phyloP scores from a whole-genome alignment of 2,113 vertebrate species.

The Corythaixoides concolor region DNA sequence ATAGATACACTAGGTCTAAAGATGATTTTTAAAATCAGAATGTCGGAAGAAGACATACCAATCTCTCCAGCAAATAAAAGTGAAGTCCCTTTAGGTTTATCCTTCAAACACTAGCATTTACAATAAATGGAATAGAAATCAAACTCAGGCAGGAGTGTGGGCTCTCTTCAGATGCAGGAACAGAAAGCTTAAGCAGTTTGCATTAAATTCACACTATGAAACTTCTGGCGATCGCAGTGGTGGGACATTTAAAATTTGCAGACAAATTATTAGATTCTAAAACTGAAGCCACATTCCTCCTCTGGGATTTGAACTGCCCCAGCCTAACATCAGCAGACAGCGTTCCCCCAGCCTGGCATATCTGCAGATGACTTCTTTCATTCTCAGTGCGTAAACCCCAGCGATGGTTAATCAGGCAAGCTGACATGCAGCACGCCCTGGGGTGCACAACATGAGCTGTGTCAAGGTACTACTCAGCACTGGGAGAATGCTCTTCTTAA shows the following conservation, averaged over 20 bases:
- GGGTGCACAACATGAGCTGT: neutral
- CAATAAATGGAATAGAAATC: neutral
- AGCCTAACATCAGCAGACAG: neutral
- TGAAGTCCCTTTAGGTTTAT: neutral
- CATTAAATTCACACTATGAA: neutral
- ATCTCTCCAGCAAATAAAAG: neutral
- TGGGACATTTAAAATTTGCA: neutral
- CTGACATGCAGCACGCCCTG: accelerated
- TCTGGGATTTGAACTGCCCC: neutral
- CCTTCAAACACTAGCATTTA: neutral
- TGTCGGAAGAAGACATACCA: neutral
- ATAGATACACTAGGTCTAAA: neutral
- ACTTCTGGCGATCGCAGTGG: neutral
- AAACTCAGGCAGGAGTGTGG: neutral
- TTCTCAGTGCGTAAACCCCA: neutral
- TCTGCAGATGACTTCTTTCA: neutral
- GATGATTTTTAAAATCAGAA: neutral
- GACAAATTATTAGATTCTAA: neutral
- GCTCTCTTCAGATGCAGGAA: neutral
- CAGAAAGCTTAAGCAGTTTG: neutral
- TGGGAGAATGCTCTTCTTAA: neutral
- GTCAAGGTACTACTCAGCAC: neutral
- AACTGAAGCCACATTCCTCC: neutral
- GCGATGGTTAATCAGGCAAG: neutral
- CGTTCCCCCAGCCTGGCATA: accelerated